phyloP scores from a whole-genome alignment of 1,140 invertebrate species.

The Caerostris extrusa region DNA sequence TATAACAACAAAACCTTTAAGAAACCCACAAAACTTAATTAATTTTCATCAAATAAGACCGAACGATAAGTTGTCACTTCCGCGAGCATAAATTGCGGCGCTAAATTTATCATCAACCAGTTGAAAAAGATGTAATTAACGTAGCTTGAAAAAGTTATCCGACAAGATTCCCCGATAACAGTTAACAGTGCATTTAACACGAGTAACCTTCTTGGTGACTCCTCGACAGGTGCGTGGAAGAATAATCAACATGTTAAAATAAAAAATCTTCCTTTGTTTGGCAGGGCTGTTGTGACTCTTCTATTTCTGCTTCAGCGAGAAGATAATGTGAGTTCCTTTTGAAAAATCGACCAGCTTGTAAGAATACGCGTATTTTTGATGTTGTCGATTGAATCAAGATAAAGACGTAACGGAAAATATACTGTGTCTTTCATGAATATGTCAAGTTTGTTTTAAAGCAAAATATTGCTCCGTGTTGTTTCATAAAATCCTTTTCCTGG shows the following conservation, averaged over 20 bases:
- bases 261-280: conserved; percentile 1
- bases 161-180: not conserved
- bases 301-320: not conserved
- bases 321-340: not conserved
- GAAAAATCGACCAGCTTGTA: not conserved
- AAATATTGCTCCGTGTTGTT: no score
- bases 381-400: not conserved
- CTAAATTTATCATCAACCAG: not conserved
- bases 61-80: not conserved
- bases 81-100: not conserved
- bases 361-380: not conserved
- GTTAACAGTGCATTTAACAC: not conserved
- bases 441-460: not conserved
- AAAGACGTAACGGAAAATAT: not conserved
- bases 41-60: not conserved
- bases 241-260: not conserved
- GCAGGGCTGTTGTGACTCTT: not conserved
- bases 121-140: conserved; percentile 9
- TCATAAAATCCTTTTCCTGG: no score
- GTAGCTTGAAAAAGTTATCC: not conserved
- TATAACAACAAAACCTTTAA: not conserved
- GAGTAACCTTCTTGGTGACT: not conserved
- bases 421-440: not conserved
- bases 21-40: not conserved
- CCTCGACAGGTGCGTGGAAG: not conserved